Conservation (phyloP, 1,140 invertebrate species). For the Eriosoma lanigerum region DNA sequence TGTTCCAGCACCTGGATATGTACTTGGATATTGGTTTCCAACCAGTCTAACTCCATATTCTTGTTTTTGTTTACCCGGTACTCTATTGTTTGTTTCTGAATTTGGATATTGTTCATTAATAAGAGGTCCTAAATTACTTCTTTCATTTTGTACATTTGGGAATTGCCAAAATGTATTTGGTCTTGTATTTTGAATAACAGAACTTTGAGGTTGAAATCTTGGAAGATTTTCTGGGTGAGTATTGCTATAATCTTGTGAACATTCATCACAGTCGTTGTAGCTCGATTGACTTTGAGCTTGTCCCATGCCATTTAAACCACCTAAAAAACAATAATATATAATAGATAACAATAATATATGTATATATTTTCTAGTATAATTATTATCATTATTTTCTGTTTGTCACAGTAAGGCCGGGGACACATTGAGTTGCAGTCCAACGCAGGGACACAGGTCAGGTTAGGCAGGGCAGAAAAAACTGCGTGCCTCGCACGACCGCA, state of each 20-base stretch:
- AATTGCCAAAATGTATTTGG: not conserved
- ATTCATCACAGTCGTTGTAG: slow-evolving; percentile 59
- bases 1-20: not conserved
- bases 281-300: slow-evolving; percentile 76
- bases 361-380: not conserved
- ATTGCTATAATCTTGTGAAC: slow-evolving; percentile 50
- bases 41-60: not conserved
- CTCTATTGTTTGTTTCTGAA: not conserved
- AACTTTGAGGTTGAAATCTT: not conserved
- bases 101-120: not conserved
- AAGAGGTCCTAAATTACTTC: not conserved
- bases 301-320: slow-evolving; percentile 98
- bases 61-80: not conserved
- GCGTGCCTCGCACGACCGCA: too few species aligned
- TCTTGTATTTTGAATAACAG: not conserved
- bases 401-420: too few species aligned
- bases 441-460: too few species aligned
- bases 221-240: not conserved
- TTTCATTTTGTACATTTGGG: not conserved
- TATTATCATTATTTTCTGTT: not conserved
- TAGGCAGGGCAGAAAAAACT: too few species aligned
- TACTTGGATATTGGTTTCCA: not conserved
- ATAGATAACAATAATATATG: not conserved
- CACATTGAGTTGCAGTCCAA: too few species aligned
- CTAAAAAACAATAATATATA: slow-evolving; percentile 62